Percentiles rank a stretch among this genome's conserved stretches.
phyloP scores from a whole-genome alignment of 1,140 invertebrate genomes.

The Drosophila novamexicana region DNA sequence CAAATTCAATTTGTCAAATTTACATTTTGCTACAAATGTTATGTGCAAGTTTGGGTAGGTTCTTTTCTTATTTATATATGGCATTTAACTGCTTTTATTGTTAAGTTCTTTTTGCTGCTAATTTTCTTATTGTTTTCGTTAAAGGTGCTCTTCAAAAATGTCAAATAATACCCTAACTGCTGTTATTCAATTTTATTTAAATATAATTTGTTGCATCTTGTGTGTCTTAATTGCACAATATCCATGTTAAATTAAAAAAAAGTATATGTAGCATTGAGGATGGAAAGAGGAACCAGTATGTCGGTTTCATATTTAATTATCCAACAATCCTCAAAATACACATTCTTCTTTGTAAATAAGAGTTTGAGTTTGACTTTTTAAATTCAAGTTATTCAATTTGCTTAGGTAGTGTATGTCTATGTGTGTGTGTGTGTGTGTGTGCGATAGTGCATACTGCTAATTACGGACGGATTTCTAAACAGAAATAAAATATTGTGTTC shows the following conservation, averaged over 20 bases:
- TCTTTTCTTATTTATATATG: conserved; percentile 54
- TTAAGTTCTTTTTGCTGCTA: conserved; percentile 63
- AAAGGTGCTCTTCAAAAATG: conserved; percentile 76
- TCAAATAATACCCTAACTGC: conserved; percentile 57
- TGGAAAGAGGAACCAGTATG: background rate
- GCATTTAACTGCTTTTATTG: conserved; percentile 49
- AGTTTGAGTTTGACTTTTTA: background rate
- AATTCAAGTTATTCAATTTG: conserved; percentile 25
- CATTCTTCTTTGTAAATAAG: conserved; percentile 9
- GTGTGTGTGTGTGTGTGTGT: conserved; percentile 40
- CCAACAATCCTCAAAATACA: background rate
- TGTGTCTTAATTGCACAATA: conserved; percentile 5
- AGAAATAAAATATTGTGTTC: conserved; percentile 62
- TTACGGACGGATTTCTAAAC: conserved; percentile 81
- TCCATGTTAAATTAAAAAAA: conserved; percentile 25
- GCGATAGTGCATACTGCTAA: conserved; percentile 65
- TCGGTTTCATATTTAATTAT: background rate
- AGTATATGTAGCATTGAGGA: background rate
- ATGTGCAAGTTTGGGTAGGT: conserved; percentile 52
- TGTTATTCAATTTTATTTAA: conserved; percentile 25
- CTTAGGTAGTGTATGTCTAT: conserved; percentile 21
- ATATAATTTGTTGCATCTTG: conserved; percentile 25
- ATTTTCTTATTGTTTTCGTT: conserved; percentile 75
- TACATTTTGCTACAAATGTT: conserved; percentile 59
- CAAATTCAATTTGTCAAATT: conserved; percentile 30